Evolutionary conservation across 2,888 invertebrate species (phyloP).

Genomic region (Horisme vitalbata): DNA sequence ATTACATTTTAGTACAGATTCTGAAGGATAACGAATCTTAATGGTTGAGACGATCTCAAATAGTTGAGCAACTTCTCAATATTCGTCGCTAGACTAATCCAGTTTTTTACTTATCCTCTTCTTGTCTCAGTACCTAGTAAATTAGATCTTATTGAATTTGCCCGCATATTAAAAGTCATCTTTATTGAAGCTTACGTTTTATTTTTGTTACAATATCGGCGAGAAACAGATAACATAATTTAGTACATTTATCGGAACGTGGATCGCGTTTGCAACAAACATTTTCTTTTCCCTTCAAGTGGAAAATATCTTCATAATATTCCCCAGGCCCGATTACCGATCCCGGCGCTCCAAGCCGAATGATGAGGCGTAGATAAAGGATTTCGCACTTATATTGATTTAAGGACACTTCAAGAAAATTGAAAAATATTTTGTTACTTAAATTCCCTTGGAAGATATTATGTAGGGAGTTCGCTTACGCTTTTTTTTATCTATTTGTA

Average conservation of each 20-base stretch:
- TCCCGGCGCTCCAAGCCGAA: constrained; percentile 53
- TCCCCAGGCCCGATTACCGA: constrained; percentile 52
- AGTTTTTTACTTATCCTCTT: too few relatives aligned
- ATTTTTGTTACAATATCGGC: constrained; percentile 48
- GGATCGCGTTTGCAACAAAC: constrained; percentile 46
- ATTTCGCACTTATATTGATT: constrained; percentile 47
- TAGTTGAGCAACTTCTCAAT: too few relatives aligned
- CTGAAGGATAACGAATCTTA: too few relatives aligned
- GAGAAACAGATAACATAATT: constrained; percentile 62
- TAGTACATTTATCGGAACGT: constrained; percentile 56
- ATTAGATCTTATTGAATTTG: constrained; percentile 27
- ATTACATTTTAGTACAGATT: too few relatives aligned
- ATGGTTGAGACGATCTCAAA: too few relatives aligned
- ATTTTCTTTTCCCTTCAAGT: constrained; percentile 40
- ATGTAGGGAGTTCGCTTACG: too few relatives aligned
- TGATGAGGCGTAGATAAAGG: constrained; percentile 60
- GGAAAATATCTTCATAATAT: constrained; percentile 54
- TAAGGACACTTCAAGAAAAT: constrained; percentile 36
- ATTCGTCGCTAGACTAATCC: too few relatives aligned
- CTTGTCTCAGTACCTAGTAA: too few relatives aligned
- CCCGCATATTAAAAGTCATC: constrained; percentile 38
- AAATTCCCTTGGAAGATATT: too few relatives aligned
- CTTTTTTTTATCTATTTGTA: too few relatives aligned
- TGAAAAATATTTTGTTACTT: constrained; percentile 28
- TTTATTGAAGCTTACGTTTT: constrained; percentile 42